Evolutionary conservation across 2,888 invertebrate species (phyloP), one percentile per base, ranked within the genome.

Genomic region (Cordilura impudica): DNA sequence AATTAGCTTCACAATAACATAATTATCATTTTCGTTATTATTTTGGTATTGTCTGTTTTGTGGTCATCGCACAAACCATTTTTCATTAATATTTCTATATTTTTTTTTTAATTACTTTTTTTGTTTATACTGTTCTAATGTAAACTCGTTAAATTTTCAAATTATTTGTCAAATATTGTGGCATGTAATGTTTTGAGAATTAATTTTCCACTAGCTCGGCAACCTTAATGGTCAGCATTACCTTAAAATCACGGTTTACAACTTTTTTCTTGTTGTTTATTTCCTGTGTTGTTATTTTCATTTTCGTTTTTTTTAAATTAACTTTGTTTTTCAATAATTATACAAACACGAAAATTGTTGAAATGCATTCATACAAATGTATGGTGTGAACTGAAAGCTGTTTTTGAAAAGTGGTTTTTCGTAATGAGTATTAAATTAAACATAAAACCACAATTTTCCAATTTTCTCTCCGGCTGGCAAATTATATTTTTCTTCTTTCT

Each of bases 371-470:
- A 39, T 5, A 47, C 54, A 21, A 26, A 53, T 6, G 47, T 31
- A 56, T 29, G 49, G 70, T 70, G 76, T 60, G 58, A 70, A 66
- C 10, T 58, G 45, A 65, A 77, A 77, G 60, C 71, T 71, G 76
- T 71, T 71, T 77, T 53, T 70, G 71, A 71, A 71, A 71, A 71
- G 76, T 77, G 76, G 76, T 77, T 77, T 71, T 71, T 35, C 14
- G 75, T 72, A 71, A 77, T 71, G 76, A 60, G 71, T 77, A 78
- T 79, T 81, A 83, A 81, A 83, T 83, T 83, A 82, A 81, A 83
- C 81, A 81, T 70, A 73, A 81, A 83, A 81, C 83, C 83, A 81
- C 83, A 83, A 83, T 81, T 82, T 83, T 83, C 81, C 82, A 83
- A 83, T 83, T 83, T 83, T 74, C 73, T 56, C 14, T 49, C 58